These are phyloP conservation scores for Esperia sulphurella DNA, from an alignment of 2,888 invertebrate species.

Conservation along the genomic window DNA sequence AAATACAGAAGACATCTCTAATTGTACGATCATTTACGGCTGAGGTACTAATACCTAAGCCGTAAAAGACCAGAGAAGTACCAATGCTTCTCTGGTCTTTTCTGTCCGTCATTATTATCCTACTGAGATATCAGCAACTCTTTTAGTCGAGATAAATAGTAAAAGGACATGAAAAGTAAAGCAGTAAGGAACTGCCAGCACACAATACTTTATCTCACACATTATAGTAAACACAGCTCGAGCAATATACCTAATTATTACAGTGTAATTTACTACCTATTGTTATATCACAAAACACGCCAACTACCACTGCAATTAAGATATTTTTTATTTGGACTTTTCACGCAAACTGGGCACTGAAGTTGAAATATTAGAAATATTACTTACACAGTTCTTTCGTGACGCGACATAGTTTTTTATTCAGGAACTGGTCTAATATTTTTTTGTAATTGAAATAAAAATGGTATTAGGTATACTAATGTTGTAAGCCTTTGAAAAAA, in stretches of 20 bases:
- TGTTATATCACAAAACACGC: slow-evolving; percentile 68
- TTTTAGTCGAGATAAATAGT: too few species aligned
- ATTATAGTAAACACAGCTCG: slow-evolving; percentile 65
- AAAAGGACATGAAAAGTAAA: too few species aligned
- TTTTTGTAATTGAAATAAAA: slow-evolving; percentile 1
- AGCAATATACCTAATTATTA: slow-evolving; percentile 69
- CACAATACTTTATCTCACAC: slow-evolving; percentile 46
- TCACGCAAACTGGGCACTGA: slow-evolving; percentile 52
- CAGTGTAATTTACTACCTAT: slow-evolving; percentile 52
- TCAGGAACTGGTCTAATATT: slow-evolving; percentile 4
- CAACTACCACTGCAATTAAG: slow-evolving; percentile 60
- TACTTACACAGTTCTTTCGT: slow-evolving; percentile 7
- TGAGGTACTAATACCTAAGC: too few species aligned
- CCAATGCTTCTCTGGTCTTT: too few species aligned
- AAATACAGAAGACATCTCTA: too few species aligned
- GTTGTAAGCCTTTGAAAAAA: too few species aligned
- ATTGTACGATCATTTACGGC: too few species aligned
- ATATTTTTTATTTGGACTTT: slow-evolving; percentile 67
- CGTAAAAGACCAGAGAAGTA: too few species aligned
- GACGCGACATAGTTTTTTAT: not conserved
- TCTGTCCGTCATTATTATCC: too few species aligned
- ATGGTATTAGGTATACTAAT: too few species aligned
- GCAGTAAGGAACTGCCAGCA: not conserved
- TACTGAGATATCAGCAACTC: too few species aligned
- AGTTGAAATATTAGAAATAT: slow-evolving; percentile 10